Conservation (phyloP, 2,797 vertebrate genomes). For the Myiotriccus ornatus region DNA sequence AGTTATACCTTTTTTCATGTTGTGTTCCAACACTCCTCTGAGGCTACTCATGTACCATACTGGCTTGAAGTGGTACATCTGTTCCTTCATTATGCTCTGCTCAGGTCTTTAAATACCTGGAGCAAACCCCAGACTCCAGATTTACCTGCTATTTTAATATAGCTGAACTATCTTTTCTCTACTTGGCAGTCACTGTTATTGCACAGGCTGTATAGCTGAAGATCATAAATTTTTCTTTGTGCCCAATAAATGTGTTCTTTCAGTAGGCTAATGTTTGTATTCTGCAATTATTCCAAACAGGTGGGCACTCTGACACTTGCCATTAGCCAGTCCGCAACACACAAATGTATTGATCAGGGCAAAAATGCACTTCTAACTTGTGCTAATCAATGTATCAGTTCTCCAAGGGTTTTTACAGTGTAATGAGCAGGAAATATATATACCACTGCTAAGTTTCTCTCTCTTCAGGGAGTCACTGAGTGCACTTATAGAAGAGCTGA, state of each 20-base stretch:
- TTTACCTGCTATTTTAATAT: constrained; percentile 63
- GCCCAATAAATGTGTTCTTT: constrained; percentile 28
- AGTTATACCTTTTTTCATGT: background rate
- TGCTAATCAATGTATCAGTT: constrained; percentile 68
- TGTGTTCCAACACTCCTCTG: constrained; percentile 30
- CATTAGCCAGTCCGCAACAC: constrained; percentile 33
- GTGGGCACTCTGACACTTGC: constrained; percentile 49
- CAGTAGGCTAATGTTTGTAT: constrained; percentile 46
- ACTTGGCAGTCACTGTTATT: constrained; percentile 46
- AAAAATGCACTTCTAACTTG: constrained; percentile 62
- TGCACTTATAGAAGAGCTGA: constrained; percentile 72
- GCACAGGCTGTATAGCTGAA: constrained; percentile 38
- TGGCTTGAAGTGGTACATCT: constrained; percentile 51
- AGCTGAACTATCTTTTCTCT: constrained; percentile 3
- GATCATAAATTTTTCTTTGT: constrained; percentile 43
- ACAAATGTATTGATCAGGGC: constrained; percentile 65
- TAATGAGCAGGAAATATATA: constrained; percentile 70
- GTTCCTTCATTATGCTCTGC: constrained; percentile 52
- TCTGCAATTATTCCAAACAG: constrained; percentile 61
- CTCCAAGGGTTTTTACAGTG: constrained; percentile 69
- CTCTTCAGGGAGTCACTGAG: constrained; percentile 73
- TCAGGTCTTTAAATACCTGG: constrained; percentile 60
- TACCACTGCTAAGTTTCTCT: constrained; percentile 64
- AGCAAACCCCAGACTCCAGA: constrained; percentile 61
- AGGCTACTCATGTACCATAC: constrained; percentile 46